Base-by-base conservation (phyloP, 2,888 invertebrate species). In the Eristalis arbustorum region DNA sequence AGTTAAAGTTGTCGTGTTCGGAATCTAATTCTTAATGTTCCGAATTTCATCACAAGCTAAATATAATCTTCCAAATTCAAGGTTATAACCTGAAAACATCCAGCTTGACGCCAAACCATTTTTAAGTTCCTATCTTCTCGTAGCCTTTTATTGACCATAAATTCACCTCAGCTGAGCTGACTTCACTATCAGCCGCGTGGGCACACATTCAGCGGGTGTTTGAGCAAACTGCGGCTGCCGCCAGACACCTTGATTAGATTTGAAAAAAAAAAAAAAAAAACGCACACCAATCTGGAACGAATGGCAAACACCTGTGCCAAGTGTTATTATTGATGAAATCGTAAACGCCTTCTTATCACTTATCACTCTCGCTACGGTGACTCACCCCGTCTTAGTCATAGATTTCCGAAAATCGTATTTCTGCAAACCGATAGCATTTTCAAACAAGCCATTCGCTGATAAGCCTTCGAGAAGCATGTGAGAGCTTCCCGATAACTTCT, bases 231-330 rank as follows among this genome's bases (percentile, higher is more conserved):
- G 42, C 8, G 25, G 11, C 25, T 42, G 8, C 18, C 66, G 42
- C 66, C 49, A 25, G 10, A 25, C 28, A 28, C 49, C 28, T n/a
- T 67, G 66, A 67, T 67, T 49, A 67, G 66, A 67, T 67, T 67
- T 49, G 49, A 67, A 42, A n/a, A n/a, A n/a, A n/a, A n/a, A n/a
- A n/a, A n/a, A n/a, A n/a, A n/a, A n/a, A 49, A 67, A 67, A 28
- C 66, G 49, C 66, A 28, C 49, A 18, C 25, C 49, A 67, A 67
- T 67, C 66, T 67, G 49, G 25, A 67, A 18, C 25, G 28, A 67
- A 28, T n/a, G 28, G 14, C 10, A 14, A 67, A 49, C 66, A 67
- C 66, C 66, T 67, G 66, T 25, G 28, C 49, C 6, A 18, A 49
- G 49, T 49, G 10, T 11, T 37, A 10, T 11, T 37, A 37, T 37